Evolutionary conservation across 2,888 invertebrate genomes (phyloP), one percentile per base, ranked within the genome.

Genomic region (Oscheius sp.): DNA sequence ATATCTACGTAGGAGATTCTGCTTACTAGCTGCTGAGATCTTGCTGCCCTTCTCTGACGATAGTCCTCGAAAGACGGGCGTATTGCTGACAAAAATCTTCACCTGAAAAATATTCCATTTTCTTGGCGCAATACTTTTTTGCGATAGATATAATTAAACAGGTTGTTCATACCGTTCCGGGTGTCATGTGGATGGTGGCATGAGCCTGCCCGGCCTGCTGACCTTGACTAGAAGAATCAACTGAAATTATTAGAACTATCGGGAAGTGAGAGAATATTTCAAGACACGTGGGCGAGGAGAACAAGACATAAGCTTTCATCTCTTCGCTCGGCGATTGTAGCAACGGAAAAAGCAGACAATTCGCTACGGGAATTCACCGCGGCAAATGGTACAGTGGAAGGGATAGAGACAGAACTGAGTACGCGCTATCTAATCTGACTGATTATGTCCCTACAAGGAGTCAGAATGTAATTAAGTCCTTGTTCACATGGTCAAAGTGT

Each of bases 401-500:
- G n/a, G n/a, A n/a, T n/a, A n/a, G n/a, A n/a, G n/a, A n/a, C n/a
- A n/a, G n/a, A n/a, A n/a, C n/a, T n/a, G n/a, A n/a, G n/a, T n/a
- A n/a, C n/a, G n/a, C n/a, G n/a, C n/a, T n/a, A n/a, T n/a, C n/a
- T n/a, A n/a, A n/a, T n/a, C n/a, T n/a, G n/a, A n/a, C n/a, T n/a
- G 17, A 42, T 3, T 10, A n/a, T 52, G 27, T 27, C 25, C 25
- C 27, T 52, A 52, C 29, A 25, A 52, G 52, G 6, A 6, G 27
- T n/a, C 10, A 52, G 12, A 52, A 57, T 57, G 57, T 57, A 57
- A 57, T 57, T 57, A 57, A 39, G 34, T n/a, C n/a, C n/a, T n/a
- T 39, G 45, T 61, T 45, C 61, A 45, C 61, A 61, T 61, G 61
- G 42, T 61, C 61, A 61, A 61, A 61, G 61, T 61, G 61, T 61